These are phyloP conservation scores for Siderastrea radians DNA, from an alignment of 92 coral and sea anemone genomes.

Conservation along the genomic window DNA sequence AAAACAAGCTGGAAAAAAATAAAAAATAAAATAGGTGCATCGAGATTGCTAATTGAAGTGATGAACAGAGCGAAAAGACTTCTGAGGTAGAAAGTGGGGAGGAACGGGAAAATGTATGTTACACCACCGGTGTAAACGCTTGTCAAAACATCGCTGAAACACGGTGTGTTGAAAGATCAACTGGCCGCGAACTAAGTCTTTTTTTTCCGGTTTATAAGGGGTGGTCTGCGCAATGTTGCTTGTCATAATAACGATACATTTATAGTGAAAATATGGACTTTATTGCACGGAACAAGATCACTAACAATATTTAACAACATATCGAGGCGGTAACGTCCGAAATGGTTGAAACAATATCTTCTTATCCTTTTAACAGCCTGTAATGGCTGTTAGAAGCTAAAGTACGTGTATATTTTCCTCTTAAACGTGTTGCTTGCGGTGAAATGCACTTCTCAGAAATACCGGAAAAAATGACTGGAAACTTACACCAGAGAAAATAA, in stretches of 20 bases:
- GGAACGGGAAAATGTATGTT: no score
- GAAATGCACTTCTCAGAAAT: not conserved
- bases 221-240: constrained; percentile 44
- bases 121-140: not conserved
- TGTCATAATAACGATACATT: constrained; percentile 34
- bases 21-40: no score
- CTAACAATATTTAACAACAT: constrained; percentile 40
- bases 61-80: no score
- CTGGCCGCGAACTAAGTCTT: not conserved
- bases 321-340: constrained; percentile 2
- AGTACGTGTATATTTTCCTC: not conserved
- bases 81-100: no score
- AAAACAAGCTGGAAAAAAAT: no score
- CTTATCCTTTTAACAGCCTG: not conserved
- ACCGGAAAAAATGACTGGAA: constrained; percentile 5
- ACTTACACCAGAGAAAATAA: constrained; percentile 10
- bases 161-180: constrained; percentile 1
- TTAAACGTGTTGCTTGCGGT: not conserved
- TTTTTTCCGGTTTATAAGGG: not conserved
- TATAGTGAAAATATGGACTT: constrained; percentile 40
- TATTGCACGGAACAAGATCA: constrained; percentile 25
- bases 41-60: no score
- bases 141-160: not conserved
- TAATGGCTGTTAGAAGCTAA: not conserved
- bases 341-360: constrained; percentile 1